Conservation (phyloP, 2,797 vertebrate species). For the Nasua narica region DNA sequence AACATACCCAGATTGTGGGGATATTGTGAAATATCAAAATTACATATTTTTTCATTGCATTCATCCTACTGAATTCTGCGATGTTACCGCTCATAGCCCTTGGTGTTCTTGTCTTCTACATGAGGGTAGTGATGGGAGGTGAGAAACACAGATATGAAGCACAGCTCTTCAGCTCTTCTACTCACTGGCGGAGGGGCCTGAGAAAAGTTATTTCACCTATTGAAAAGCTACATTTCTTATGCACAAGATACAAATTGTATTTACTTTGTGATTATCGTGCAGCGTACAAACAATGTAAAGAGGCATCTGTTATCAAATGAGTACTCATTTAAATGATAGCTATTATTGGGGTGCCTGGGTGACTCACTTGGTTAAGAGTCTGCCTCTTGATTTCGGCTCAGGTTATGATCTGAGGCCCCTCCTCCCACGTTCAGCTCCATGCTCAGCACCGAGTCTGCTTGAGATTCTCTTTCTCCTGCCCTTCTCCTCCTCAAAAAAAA, state of each 20-base stretch:
- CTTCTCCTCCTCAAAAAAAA: not conserved
- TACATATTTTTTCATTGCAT: not conserved
- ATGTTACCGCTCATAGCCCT: not conserved
- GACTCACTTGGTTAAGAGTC: not conserved
- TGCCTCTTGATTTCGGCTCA: not conserved
- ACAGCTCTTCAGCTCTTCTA: not conserved
- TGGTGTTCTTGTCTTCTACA: not conserved
- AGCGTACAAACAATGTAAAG: not conserved
- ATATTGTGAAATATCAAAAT: not conserved
- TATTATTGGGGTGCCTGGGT: not conserved
- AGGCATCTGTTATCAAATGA: not conserved
- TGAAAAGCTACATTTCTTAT: not conserved
- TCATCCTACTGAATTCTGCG: not conserved
- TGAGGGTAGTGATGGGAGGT: too few relatives aligned
- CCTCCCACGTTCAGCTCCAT: not conserved
- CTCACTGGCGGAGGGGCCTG: accelerated
- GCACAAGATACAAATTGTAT: not conserved
- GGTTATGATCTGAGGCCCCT: too few relatives aligned
- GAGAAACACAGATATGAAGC: not conserved
- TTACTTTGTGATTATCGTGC: not conserved
- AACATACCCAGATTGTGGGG: not conserved
- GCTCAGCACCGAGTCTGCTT: not conserved
- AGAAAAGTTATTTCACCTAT: not conserved
- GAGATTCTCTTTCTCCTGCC: not conserved
- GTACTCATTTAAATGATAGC: not conserved